Evolutionary conservation across 1,140 invertebrate species (phyloP), one percentile per base, ranked within the genome.

Genomic region (Palaemon carinicauda): DNA sequence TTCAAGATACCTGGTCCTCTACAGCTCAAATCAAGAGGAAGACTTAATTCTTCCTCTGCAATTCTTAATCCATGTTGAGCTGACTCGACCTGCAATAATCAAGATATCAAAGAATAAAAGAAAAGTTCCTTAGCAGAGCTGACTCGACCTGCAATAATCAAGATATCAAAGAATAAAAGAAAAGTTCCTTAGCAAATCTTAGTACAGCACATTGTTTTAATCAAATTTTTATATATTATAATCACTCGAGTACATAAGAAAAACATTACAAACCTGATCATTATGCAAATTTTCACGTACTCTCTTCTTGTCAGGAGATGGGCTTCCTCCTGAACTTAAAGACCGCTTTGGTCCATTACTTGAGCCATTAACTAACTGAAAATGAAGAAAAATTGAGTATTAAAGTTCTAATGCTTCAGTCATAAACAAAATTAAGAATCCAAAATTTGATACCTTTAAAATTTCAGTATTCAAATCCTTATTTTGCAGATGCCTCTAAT

Each of bases 261-360:
- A 60, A 33, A 10, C 19, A 33, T 3, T 10, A 65, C 82, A 50
- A n/a, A 84, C 82, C 53, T 84, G 82, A 12, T 84, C 82, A 50
- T 75, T 56, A 15, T 54, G 19, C 19, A 33, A 14, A 52, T 50
- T 77, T 50, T 84, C 82, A 21, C 52, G 29, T n/a, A 74, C 33
- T 33, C 82, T 54, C 54, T 77, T 84, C 54, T 78, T 84, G 27
- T 84, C 82, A 21, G 82, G 71, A 1, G 82, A 84, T 56, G 82
- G 82, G 74, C 80, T 74, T 19, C 21, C 52, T n/a, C 65, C 65
- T 12, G 73, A 21, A n/a, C 73, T 69, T 29, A 74, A n/a, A 15
- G 80, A 12, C 21, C 80, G 33, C 21, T 82, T 82, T 21, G 33
- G 51, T 14, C 69, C 69, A 31, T 51, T 71, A 33, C n/a, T 73